Conservation (phyloP, 2,113 vertebrate genomes). For the Catagonus wagneri region DNA sequence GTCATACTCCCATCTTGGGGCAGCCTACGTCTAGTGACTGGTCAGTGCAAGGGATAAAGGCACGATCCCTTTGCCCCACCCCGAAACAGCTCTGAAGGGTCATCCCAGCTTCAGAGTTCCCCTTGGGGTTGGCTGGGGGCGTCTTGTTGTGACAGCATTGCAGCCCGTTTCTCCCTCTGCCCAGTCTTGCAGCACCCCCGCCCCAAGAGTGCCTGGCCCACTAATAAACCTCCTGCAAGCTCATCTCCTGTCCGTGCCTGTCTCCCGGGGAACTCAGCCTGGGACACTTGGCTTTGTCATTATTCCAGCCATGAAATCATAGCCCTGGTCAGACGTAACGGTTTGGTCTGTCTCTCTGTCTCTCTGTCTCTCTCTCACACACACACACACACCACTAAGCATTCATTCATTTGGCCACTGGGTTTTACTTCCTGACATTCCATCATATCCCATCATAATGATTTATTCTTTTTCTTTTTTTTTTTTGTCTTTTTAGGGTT, state of each 20-base stretch:
- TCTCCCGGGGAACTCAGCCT: neutral
- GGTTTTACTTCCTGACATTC: neutral
- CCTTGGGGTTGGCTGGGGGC: neutral
- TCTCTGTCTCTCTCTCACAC: neutral
- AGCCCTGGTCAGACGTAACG: neutral
- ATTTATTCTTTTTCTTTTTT: no score
- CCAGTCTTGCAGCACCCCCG: neutral
- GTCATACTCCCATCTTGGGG: neutral
- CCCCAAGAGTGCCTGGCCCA: neutral
- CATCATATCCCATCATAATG: neutral
- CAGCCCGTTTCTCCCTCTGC: neutral
- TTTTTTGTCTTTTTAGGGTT: no score
- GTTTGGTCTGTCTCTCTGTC: neutral
- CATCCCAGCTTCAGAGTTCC: neutral
- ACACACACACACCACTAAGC: neutral
- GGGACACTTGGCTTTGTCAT: neutral
- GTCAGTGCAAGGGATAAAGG: neutral
- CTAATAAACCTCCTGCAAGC: fast-evolving
- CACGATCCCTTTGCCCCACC: neutral
- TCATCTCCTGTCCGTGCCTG: neutral
- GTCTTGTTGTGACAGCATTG: no score
- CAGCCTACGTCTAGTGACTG: neutral
- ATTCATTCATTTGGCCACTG: neutral
- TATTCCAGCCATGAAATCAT: neutral
- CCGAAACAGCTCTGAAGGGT: neutral